These are phyloP conservation scores for Macrobrachium nipponense DNA, from an alignment of 1,140 invertebrate genomes.

Conservation along the genomic window DNA sequence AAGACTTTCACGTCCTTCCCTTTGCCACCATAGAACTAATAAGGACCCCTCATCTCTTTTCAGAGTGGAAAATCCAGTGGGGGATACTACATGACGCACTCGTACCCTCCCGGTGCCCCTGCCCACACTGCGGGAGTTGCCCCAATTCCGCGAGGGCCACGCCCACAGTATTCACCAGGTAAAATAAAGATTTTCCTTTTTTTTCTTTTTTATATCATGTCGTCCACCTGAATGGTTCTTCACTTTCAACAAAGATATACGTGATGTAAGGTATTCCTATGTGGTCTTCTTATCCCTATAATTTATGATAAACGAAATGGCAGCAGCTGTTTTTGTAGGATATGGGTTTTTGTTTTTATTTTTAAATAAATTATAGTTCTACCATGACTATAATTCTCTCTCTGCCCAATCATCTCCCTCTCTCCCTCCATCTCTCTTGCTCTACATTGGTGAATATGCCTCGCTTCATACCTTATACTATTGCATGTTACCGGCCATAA, in stretches of 20 bases:
- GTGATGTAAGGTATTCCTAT: too few relatives aligned
- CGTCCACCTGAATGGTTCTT: neutral
- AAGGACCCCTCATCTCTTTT: neutral
- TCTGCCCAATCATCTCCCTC: neutral
- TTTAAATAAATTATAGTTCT: neutral
- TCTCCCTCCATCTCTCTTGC: neutral
- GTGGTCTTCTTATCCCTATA: too few relatives aligned
- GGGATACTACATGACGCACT: slow-evolving; percentile 56
- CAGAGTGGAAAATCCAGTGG: slow-evolving; percentile 51
- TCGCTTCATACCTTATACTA: too few relatives aligned
- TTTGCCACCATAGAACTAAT: neutral
- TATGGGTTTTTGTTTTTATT: neutral
- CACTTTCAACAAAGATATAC: too few relatives aligned
- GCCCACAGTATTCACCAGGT: slow-evolving; percentile 36
- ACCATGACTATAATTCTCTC: too few relatives aligned
- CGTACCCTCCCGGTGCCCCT: slow-evolving; percentile 47
- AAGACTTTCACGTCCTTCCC: too few relatives aligned
- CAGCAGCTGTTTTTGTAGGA: neutral
- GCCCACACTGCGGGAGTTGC: slow-evolving; percentile 31
- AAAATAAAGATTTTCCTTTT: slow-evolving; percentile 7
- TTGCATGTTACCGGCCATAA: too few relatives aligned
- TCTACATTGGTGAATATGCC: too few relatives aligned
- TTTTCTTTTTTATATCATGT: neutral
- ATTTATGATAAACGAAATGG: too few relatives aligned
- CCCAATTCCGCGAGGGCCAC: slow-evolving; percentile 42